Evolutionary conservation across 2,888 invertebrate species (phyloP), one percentile per base, ranked within the genome.

Genomic region (Andrena camellia): DNA sequence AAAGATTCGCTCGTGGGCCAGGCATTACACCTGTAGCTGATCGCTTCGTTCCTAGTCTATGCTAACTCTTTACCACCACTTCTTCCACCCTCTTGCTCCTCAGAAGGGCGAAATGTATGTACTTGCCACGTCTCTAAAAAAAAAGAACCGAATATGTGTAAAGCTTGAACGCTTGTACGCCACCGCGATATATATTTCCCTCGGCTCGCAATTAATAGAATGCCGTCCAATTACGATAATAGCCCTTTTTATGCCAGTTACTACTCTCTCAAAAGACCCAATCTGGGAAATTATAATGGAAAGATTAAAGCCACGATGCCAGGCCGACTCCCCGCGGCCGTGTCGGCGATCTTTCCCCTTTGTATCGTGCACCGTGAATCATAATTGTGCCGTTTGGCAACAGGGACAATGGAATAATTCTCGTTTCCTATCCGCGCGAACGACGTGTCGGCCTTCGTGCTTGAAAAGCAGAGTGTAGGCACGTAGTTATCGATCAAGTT

Each of bases 401-500:
- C 57, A 42, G 13, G 69, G 52, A 78, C 72, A 62, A 64, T 64
- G 10, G 81, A 78, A 78, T 83, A 83, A 86, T 81, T 81, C 85
- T 73, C 52, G 78, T 71, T 80, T 84, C 81, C 73, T 78, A 84
- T 81, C 80, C 68, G 76, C 84, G 83, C 77, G 81, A 82, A 82
- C 80, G 87, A 87, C 84, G 87, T 84, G 87, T 82, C 84, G 72
- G 82, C 76, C 71, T 71, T 79, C 87, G 85, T 75, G 81, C 66
- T 78, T 84, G 85, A 80, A 87, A 83, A 81, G 88, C 88, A 83
- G 86, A 80, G 74, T 78, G 88, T 82, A 74, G 87, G 85, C 86
- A 90, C 91, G 87, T 89, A 92, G 92, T 93, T 93, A 93, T 94
- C 92, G 91, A 94, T 93, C 91, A 91, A 92, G 89, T 91, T 87